Conservation (phyloP, 2,797 vertebrate genomes). For the Enteromius argenteus region DNA sequence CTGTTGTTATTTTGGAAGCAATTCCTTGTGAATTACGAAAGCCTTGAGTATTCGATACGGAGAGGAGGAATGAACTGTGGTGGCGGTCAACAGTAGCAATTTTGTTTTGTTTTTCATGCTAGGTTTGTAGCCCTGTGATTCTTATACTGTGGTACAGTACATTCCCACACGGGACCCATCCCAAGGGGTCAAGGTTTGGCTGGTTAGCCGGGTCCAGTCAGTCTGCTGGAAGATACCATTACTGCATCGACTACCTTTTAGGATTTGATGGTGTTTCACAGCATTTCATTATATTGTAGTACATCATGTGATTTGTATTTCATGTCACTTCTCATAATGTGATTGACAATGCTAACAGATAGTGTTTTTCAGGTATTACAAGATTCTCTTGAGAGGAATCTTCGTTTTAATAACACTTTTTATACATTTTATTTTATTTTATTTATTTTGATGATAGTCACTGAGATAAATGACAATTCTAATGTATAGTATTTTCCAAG, state of each 20-base stretch:
- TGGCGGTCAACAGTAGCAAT: conserved; percentile 34
- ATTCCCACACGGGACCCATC: conserved; percentile 1
- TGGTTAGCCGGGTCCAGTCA: background rate
- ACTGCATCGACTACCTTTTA: background rate
- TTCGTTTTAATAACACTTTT: background rate
- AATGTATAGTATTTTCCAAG: background rate
- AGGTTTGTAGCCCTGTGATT: background rate
- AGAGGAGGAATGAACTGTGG: conserved; percentile 17
- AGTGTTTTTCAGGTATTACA: background rate
- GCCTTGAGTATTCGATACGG: conserved; percentile 4
- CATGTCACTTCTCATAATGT: background rate
- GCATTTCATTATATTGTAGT: conserved; percentile 1
- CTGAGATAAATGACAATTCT: background rate
- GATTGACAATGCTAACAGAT: background rate
- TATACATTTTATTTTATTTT: background rate
- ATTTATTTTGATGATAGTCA: background rate
- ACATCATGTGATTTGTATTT: background rate
- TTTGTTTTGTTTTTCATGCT: conserved; percentile 23
- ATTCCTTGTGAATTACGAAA: conserved; percentile 40
- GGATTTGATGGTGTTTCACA: background rate
- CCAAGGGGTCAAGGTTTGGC: conserved; percentile 3
- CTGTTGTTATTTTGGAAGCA: conserved; percentile 57
- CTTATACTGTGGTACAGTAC: background rate
- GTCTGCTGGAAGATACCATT: background rate
- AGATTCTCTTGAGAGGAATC: background rate